These are phyloP conservation scores for Python bivittatus DNA, from an alignment of 2,113 vertebrate species.

Conservation along the genomic window DNA sequence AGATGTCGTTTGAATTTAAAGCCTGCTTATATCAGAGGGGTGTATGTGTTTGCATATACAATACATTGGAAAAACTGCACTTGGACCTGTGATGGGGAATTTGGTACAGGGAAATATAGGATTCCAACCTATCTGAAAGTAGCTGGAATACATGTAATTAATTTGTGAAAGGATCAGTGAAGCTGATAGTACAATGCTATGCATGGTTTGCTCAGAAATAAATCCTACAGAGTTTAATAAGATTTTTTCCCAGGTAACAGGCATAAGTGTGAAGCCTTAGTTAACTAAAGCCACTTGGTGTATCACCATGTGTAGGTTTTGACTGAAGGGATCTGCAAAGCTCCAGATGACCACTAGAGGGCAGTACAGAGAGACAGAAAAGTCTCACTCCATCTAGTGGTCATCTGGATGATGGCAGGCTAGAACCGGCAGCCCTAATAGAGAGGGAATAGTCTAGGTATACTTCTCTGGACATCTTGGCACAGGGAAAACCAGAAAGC, in stretches of 20 bases:
- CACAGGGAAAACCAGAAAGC: neutral
- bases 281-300: neutral
- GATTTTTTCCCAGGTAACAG: neutral
- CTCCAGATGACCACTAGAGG: neutral
- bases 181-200: neutral
- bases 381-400: neutral
- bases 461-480: neutral
- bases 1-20: conserved; percentile 55
- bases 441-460: neutral
- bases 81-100: neutral
- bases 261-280: neutral
- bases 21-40: neutral
- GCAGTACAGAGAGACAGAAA: neutral
- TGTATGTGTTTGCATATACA: neutral
- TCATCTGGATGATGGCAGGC: neutral
- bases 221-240: neutral
- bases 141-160: neutral
- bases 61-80: neutral
- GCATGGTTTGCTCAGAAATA: neutral
- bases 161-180: neutral
- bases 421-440: neutral
- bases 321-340: neutral
- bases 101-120: neutral
- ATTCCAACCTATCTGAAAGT: neutral
- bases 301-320: neutral